phyloP scores from a whole-genome alignment of 2,113 vertebrate species.

The Setophaga petechia region DNA sequence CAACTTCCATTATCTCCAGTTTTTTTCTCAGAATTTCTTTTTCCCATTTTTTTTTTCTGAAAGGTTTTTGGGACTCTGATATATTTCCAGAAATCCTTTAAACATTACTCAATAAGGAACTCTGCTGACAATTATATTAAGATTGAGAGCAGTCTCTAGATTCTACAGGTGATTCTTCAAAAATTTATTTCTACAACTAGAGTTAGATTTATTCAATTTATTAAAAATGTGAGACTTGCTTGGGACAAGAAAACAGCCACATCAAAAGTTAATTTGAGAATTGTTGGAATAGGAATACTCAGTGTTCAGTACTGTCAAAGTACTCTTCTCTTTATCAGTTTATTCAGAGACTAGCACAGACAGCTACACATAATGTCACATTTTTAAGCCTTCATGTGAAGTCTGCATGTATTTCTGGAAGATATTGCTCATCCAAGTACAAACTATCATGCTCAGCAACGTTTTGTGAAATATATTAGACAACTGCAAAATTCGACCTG shows the following conservation, averaged over 20 bases:
- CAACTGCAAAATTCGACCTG: not conserved
- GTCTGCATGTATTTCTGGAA: not conserved
- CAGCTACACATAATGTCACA: not conserved
- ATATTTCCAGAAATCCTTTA: not conserved
- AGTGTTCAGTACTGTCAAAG: accelerated
- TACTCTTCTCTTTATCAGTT: not conserved
- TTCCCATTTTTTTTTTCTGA: not conserved
- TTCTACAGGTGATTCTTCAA: not conserved
- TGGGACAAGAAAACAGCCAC: not conserved
- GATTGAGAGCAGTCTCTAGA: not conserved
- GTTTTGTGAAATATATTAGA: not conserved
- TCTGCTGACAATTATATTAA: not conserved
- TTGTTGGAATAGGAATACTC: not conserved
- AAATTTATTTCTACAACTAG: not conserved
- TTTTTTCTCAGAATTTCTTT: not conserved
- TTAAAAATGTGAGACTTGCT: not conserved
- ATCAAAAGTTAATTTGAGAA: not conserved
- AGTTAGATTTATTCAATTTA: not conserved
- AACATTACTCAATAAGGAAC: not conserved
- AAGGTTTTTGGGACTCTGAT: not conserved
- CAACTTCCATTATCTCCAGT: accelerated
- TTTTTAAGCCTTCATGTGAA: not conserved
- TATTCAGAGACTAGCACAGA: not conserved
- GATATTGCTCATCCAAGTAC: not conserved
- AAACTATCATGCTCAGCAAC: not conserved